A percentile compares a stretch with the other conserved stretches of the same genome.
phyloP scores from a whole-genome alignment of 1,140 invertebrate genomes.

The Drosophila orosa region DNA sequence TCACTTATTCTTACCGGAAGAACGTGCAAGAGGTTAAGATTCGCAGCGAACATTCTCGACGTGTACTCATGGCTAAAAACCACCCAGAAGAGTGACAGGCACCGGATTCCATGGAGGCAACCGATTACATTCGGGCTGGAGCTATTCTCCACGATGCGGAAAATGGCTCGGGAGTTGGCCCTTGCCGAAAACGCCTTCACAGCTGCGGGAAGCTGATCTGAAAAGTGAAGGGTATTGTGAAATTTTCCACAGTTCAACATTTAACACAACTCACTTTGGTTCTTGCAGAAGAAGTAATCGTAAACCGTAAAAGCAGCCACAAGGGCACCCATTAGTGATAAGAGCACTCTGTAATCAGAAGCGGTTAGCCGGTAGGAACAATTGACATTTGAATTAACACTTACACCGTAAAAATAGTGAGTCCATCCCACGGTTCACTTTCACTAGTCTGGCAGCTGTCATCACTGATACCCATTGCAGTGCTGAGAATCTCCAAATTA shows the following conservation, averaged over 20 bases:
- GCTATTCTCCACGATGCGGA: slow-evolving; percentile 22
- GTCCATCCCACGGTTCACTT: slow-evolving; percentile 5
- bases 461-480: slow-evolving; percentile 3
- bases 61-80: slow-evolving; percentile 86
- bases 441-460: slow-evolving; percentile 12
- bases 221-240: neutral
- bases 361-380: neutral
- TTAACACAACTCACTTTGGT: slow-evolving; percentile 33
- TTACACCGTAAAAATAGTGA: slow-evolving; percentile 54
- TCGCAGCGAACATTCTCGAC: slow-evolving; percentile 40
- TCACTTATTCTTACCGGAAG: neutral
- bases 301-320: slow-evolving; percentile 26
- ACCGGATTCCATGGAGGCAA: slow-evolving; percentile 86
- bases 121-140: slow-evolving; percentile 67
- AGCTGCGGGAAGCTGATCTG: slow-evolving; percentile 27
- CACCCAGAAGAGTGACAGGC: slow-evolving; percentile 88
- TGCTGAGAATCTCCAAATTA: neutral
- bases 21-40: slow-evolving; percentile 46
- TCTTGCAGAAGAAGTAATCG: slow-evolving; percentile 36
- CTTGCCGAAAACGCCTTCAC: slow-evolving; percentile 52
- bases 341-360: slow-evolving; percentile 26
- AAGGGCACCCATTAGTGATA: slow-evolving; percentile 24
- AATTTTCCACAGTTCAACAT: neutral
- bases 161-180: slow-evolving; percentile 38
- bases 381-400: neutral